Evolutionary conservation across 2,888 invertebrate species (phyloP), one percentile per base, ranked within the genome.

Genomic region (Mesoligia furuncula): DNA sequence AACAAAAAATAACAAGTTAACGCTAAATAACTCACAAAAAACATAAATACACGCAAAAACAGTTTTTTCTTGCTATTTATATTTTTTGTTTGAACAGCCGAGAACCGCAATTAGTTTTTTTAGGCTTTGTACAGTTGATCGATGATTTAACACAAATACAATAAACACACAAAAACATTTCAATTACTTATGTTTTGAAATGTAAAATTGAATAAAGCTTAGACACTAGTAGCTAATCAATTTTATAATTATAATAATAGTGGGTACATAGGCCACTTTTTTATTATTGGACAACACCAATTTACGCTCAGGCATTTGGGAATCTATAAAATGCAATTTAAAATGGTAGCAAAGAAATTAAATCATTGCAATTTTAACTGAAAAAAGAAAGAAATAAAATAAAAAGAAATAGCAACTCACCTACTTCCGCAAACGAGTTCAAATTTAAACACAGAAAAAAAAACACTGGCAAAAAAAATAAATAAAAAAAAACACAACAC

Each of bases 401-500:
- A 84, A 88, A 68, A 69, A 17, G 39, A 81, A 85, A 87, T 17
- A 84, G 78, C 42, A 78, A 89, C 90, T 91, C 80, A 91, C 90
- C 90, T 87, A 48, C 73, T 77, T 73, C 79, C 67, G 79, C 75
- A 72, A 85, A 74, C 64, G 54, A 75, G 81, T 81, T 80, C 82
- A 87, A 87, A 86, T 76, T 85, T 88, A 87, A 87, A 87, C 90
- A 90, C 80, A 73, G n/a, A n/a, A 73, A 70, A 82, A 79, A 83
- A 85, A 83, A 80, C 79, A 83, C 88, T 84, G 64, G 74, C 80
- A 79, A 84, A 82, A 83, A 85, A 81, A 79, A 84, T 69, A 80
- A 84, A 89, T 31, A 31, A 86, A 85, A 75, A 84, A 88, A 88
- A 88, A 88, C 62, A 90, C 91, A 89, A 90, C 83, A 87, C 76